phyloP scores from a whole-genome alignment of 2,113 vertebrate genomes.

The Nanorana parkeri region DNA sequence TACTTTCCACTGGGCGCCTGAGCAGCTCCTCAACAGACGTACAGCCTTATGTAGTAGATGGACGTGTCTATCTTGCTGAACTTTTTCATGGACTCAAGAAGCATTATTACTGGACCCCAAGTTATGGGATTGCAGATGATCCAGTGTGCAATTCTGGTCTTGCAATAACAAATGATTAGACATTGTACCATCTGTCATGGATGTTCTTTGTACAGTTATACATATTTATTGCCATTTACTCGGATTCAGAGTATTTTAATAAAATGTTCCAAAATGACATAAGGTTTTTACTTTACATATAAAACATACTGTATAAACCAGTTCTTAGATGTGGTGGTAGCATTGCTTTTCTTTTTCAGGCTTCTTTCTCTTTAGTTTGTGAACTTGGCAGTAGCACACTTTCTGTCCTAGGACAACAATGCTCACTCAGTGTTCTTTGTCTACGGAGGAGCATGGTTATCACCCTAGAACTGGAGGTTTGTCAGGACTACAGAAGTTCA shows the following conservation, averaged over 20 bases:
- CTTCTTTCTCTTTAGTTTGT: no score
- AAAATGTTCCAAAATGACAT: no score
- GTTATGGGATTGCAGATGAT: conserved; percentile 5
- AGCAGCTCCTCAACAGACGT: conserved; percentile 76
- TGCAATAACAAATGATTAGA: conserved; percentile 56
- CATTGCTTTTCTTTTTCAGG: no score
- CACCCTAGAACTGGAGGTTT: no score
- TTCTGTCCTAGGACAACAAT: no score
- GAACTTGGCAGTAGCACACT: no score
- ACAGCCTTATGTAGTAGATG: conserved; percentile 75
- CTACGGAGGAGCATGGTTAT: no score
- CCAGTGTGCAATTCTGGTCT: conserved; percentile 67
- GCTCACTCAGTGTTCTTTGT: no score
- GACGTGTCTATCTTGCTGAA: conserved; percentile 74
- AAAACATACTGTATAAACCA: background rate
- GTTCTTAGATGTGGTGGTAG: no score
- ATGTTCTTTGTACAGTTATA: background rate
- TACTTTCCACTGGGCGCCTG: conserved; percentile 75
- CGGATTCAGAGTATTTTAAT: no score
- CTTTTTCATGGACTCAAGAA: conserved; percentile 75
- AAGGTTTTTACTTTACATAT: background rate
- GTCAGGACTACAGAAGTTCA: no score
- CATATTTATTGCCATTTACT: background rate
- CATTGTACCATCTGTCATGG: background rate
- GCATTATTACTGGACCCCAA: conserved; percentile 76